Base-by-base conservation (phyloP, 92 coral and sea anemone species). In the Hydrozoanthus gracilis region DNA sequence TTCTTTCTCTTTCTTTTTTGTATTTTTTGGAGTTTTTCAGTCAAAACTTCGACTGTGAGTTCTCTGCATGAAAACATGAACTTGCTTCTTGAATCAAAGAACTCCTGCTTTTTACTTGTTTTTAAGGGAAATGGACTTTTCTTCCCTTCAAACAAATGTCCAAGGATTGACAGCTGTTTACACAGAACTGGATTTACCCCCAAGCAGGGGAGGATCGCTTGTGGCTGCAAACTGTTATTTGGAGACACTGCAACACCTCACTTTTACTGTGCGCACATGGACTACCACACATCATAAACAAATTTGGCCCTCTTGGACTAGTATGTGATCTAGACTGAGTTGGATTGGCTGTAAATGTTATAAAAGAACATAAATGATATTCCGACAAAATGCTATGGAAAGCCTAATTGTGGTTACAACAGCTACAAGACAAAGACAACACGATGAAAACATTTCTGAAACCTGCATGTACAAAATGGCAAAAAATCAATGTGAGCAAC, bases 271-370 rank as follows among this genome's bases (percentile, higher is more conserved):
- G 74, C 50, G 74, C 85, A 66, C 73, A 80, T 49, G 15, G 85
- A 47, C 56, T 27, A 77, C 82, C 72, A 80, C 52, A 64, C 85
- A 80, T 64, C 85, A 80, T 80, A 80, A 80, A 80, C 85, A 80
- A 80, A 80, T 80, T 64, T 80, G 85, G 85, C 85, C 60, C 85
- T 80, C 85, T 80, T 80, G 85, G 73, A 64, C 74, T 80, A 80
- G 74, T 48, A 47, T 80, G 72, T 80, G 85, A 80, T 80, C 51
- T 80, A 80, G 85, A 80, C 85, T 49, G 85, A 64, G 73, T 49
- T 61, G 84, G 84, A 44, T 49, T 79, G 73, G 84, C 85, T 80
- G 85, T 65, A 44, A 74, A 68, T 65, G 73, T 80, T 65, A 80
- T 6, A 80, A 80, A 80, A 80, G 85, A 80, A 70, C 85, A 80